Base-by-base conservation (phyloP, 1,140 invertebrate species). In the Drosophila miranda region DNA sequence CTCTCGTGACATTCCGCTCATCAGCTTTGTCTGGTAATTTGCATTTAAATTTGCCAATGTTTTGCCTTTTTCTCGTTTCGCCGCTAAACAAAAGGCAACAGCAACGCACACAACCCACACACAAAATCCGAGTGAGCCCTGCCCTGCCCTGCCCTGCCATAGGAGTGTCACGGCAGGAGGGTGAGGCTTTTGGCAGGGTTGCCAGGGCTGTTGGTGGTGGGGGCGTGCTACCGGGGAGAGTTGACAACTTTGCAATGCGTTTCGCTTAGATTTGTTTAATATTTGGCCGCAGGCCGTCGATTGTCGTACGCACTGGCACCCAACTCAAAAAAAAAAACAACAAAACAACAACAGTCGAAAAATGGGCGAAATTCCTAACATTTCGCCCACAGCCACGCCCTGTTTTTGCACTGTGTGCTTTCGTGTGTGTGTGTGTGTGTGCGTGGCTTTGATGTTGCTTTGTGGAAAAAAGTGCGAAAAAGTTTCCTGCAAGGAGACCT, bases 41-140 rank as follows among this genome's bases (percentile, higher is more conserved):
- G 81, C 81, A 86, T 86, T 86, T 86, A 86, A 86, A 86, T 86
- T 86, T 86, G 81, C 78, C 66, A 87, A 87, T 86, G 82, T 86
- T 86, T 81, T 86, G 81, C 81, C 78, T 87, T 86, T 86, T 86
- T 68, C 73, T 84, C 67, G 81, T 86, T 84, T 75, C 19, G 58
- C 54, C 23, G 41, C 52, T 38, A 75, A 79, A 79, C 78, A 61
- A 77, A 75, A 67, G 57, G 51, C 54, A 69, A 59, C 48, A 19
- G 19, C 19, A 19, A 19, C 19, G 19, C 19, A 19, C 19, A 19
- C 19, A 0, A 19, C 19, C 19, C 23, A 26, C 52, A 61, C 52
- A 75, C 54, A 67, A 75, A 75, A 60, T 51, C 49, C 63, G 60
- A 60, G 44, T 41, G 21, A 43, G 43, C 28, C 13, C 9, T 11